Conservation (phyloP, 92 coral and sea anemone species). For the Epizoanthus illoricatus region DNA sequence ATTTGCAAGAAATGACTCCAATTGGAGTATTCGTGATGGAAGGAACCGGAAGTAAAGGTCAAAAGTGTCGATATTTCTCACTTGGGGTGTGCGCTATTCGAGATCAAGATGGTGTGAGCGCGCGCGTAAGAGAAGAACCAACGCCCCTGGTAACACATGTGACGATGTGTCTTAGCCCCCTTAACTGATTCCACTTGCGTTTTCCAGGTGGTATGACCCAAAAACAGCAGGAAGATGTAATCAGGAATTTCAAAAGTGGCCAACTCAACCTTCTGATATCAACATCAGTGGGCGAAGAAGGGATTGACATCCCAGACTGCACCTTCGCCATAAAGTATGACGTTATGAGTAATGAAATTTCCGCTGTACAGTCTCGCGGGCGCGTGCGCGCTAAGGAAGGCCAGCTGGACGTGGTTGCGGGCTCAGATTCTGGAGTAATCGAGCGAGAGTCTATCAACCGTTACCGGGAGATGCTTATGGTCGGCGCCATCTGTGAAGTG, state of each 20-base stretch:
- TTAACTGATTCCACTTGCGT: not conserved
- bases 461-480: constrained; percentile 77
- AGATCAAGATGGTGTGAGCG: too few species aligned
- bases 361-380: constrained; percentile 90
- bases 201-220: constrained; percentile 68
- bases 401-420: constrained; percentile 64
- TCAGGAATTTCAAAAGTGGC: constrained; percentile 74
- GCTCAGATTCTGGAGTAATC: constrained; percentile 58
- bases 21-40: too few species aligned
- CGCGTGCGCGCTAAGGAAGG: constrained; percentile 80
- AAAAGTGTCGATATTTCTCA: not conserved
- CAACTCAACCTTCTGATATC: constrained; percentile 74
- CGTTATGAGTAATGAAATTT: constrained; percentile 83
- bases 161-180: too few species aligned
- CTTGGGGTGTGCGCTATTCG: too few species aligned
- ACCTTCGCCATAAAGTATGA: constrained; percentile 78
- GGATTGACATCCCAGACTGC: constrained; percentile 84
- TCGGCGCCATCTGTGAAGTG: constrained; percentile 56
- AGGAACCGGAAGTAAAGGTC: not conserved
- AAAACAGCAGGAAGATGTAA: constrained; percentile 69
- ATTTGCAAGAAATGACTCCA: too few species aligned
- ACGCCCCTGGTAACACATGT: too few species aligned
- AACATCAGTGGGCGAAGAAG: constrained; percentile 86
- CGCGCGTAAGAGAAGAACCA: too few species aligned
- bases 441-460: constrained; percentile 73